Conservation (phyloP, 1,140 invertebrate species). For the Drosophila melanica region DNA sequence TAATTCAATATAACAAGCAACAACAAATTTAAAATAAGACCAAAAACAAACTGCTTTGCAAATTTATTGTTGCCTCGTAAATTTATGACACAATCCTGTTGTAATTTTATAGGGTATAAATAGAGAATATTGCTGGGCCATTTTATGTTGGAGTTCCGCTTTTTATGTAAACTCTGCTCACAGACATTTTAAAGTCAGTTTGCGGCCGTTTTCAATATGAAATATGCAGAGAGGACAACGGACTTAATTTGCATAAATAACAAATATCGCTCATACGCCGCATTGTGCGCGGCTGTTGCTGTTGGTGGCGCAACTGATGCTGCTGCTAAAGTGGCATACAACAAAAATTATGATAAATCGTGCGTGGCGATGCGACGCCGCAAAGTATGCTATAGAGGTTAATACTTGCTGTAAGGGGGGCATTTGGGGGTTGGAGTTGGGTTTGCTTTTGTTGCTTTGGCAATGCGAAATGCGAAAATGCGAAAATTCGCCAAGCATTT, state of each 20-base stretch:
- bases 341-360: constrained; percentile 79
- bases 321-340: constrained; percentile 44
- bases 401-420: neutral
- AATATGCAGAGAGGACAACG: constrained; percentile 29
- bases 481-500: neutral
- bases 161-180: constrained; percentile 6
- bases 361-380: constrained; percentile 52
- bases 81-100: no score
- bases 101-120: neutral
- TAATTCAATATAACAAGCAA: no score
- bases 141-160: neutral
- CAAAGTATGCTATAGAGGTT: constrained; percentile 41
- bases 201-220: constrained; percentile 24
- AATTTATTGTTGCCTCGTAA: no score
- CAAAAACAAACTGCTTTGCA: no score
- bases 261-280: constrained; percentile 79
- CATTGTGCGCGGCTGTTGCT: constrained; percentile 59
- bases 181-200: constrained; percentile 23
- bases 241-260: constrained; percentile 79
- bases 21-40: no score
- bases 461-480: constrained; percentile 4
- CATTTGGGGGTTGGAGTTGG: no score
- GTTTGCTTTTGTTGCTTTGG: neutral
- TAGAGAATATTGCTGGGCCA: neutral
- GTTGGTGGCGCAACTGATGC: constrained; percentile 32